A percentile compares a stretch with the other conserved stretches of the same genome.
Conservation (phyloP, 2,888 invertebrate species). For the Epinotia bilunana region DNA sequence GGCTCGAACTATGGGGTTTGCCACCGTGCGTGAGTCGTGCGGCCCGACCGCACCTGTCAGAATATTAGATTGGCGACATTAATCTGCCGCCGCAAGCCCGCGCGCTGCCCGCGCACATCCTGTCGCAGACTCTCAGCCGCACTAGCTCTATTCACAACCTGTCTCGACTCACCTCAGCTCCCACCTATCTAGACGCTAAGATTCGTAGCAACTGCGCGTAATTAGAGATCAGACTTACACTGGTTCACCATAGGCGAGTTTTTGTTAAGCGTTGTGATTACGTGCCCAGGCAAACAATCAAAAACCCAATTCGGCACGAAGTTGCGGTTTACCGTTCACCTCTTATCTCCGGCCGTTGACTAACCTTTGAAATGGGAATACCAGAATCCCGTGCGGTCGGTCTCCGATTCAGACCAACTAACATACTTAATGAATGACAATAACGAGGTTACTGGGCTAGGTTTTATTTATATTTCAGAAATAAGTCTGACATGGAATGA, state of each 20-base stretch:
- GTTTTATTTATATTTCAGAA: background rate
- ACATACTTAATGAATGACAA: background rate
- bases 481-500: too few relatives aligned
- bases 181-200: background rate
- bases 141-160: slow-evolving; percentile 13
- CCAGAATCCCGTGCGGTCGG: slow-evolving; percentile 18
- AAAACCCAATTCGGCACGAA: slow-evolving; percentile 70
- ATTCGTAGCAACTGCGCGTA: background rate
- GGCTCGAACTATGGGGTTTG: slow-evolving; percentile 1
- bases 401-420: background rate
- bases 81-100: slow-evolving; percentile 65
- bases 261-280: background rate
- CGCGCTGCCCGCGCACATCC: slow-evolving; percentile 45
- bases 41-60: slow-evolving; percentile 71
- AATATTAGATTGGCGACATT: slow-evolving; percentile 78
- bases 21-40: slow-evolving; percentile 46
- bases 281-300: slow-evolving; percentile 68
- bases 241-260: background rate
- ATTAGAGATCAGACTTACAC: background rate
- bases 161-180: background rate
- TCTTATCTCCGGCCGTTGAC: slow-evolving; percentile 67
- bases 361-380: slow-evolving; percentile 55
- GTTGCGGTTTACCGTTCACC: slow-evolving; percentile 70
- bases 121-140: slow-evolving; percentile 36
- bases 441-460: background rate